Evolutionary conservation across 2,113 vertebrate genomes (phyloP).

Genomic region (Hippocampus zosterae): DNA sequence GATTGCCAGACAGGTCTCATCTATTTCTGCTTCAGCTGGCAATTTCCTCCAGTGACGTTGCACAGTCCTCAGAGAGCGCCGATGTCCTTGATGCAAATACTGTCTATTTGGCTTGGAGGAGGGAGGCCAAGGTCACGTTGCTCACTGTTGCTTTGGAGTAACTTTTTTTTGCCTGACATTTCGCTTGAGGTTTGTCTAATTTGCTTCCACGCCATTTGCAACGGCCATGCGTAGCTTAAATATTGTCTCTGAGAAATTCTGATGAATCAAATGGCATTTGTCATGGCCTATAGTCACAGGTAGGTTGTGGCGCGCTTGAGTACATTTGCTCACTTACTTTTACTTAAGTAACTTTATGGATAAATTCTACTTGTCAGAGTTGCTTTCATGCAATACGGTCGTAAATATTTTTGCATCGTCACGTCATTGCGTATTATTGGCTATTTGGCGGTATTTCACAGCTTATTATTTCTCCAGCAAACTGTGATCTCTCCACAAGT

Average conservation of each 20-base stretch:
- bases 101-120: slow-evolving; percentile 22
- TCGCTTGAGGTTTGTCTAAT: neutral
- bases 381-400: too few relatives aligned
- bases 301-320: too few relatives aligned
- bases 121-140: slow-evolving; percentile 18
- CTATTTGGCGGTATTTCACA: too few relatives aligned
- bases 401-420: too few relatives aligned
- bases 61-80: slow-evolving; percentile 27
- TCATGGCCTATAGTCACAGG: neutral
- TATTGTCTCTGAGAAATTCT: neutral
- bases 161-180: neutral
- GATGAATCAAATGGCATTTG: neutral
- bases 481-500: too few relatives aligned
- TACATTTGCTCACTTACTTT: neutral
- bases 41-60: slow-evolving; percentile 31
- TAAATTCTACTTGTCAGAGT: neutral
- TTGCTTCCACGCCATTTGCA: neutral
- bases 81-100: slow-evolving; percentile 30
- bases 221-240: neutral
- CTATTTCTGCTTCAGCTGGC: slow-evolving; percentile 25
- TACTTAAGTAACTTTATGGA: neutral
- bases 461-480: too few relatives aligned
- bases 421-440: too few relatives aligned
- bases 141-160: slow-evolving; percentile 13
- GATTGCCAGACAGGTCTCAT: slow-evolving; percentile 7